phyloP scores from a whole-genome alignment of 2,113 vertebrate genomes.

The human (Homo sapiens) region GRCh38 chr2:111451501-111452000 shows the following conservation, averaged over 20 bases:
- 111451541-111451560: not conserved
- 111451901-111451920: fast-evolving
- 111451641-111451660: not conserved
- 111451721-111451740: not conserved
- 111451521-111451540: constrained; percentile 11
- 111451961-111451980: not conserved
- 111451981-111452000: constrained; percentile 23
- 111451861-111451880: too few relatives aligned
- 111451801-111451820: not conserved
- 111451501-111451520: not conserved
- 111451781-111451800: not conserved
- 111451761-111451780: not conserved
- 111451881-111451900: not conserved
- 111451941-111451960: not conserved
- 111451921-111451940: not conserved
- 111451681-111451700: not conserved
- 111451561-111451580: not conserved
- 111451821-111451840: not conserved
- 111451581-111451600: not conserved
- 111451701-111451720: not conserved
- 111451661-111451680: not conserved
- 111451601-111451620: not conserved
- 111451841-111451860: not conserved
- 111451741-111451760: not conserved
- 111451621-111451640: constrained; percentile 6